Evolutionary conservation across 2,113 vertebrate genomes (phyloP).

Genomic region (Aphyosemion australe): DNA sequence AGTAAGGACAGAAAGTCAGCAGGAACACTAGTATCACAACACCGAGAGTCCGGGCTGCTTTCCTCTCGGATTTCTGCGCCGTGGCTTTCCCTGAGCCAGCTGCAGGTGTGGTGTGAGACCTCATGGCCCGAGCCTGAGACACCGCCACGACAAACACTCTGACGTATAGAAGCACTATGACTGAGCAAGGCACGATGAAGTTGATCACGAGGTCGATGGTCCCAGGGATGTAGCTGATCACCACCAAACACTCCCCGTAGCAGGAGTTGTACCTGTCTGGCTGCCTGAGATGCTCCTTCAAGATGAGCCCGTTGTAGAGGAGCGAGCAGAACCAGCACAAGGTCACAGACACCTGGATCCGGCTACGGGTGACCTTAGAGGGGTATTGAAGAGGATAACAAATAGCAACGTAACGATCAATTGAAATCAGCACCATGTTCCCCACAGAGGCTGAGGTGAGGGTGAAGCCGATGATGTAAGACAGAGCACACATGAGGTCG

Average conservation of each 20-base stretch:
- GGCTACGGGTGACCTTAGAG: conserved; percentile 40
- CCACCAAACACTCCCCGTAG: conserved; percentile 54
- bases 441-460: conserved; percentile 63
- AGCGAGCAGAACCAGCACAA: conserved; percentile 59
- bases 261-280: conserved; percentile 39
- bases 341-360: conserved; percentile 35
- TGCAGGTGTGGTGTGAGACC: not conserved
- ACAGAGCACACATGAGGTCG: conserved; percentile 54
- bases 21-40: conserved; percentile 59
- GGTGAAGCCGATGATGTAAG: conserved; percentile 38
- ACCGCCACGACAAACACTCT: conserved; percentile 59
- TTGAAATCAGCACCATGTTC: conserved; percentile 63
- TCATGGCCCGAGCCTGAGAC: conserved; percentile 64
- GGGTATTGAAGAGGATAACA: conserved; percentile 63
- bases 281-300: conserved; percentile 42
- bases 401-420: conserved; percentile 67
- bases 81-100: not conserved
- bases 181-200: conserved; percentile 47
- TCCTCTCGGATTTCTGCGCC: conserved; percentile 52
- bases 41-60: conserved; percentile 65
- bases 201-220: conserved; percentile 56
- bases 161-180: conserved; percentile 52
- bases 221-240: conserved; percentile 41
- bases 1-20: conserved; percentile 53
- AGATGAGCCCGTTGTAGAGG: conserved; percentile 46